Conservation (phyloP, 2,888 invertebrate genomes). For the Caradrina clavipalpis region DNA sequence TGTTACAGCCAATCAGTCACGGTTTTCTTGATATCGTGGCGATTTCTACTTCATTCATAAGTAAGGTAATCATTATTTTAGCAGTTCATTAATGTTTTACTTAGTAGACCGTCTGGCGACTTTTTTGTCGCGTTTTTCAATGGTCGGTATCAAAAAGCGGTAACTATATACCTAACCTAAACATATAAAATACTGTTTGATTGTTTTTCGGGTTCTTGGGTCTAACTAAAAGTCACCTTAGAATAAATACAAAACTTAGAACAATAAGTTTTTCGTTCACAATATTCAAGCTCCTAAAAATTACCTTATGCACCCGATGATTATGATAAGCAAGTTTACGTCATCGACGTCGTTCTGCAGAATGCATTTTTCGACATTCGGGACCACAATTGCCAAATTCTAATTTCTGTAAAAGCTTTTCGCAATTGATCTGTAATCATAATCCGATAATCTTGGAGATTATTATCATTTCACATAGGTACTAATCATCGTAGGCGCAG, state of each 20-base stretch:
- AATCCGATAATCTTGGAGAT: conserved; percentile 31
- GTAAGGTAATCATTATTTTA: conserved; percentile 24
- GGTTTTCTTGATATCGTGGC: conserved; percentile 44
- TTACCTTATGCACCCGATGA: too few species aligned
- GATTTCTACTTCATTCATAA: conserved; percentile 50
- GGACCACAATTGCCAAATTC: not conserved
- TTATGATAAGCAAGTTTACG: too few species aligned
- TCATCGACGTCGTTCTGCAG: too few species aligned
- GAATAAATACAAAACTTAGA: too few species aligned
- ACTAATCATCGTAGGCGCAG: conserved; percentile 22
- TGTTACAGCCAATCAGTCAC: conserved; percentile 42
- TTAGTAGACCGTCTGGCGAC: conserved; percentile 47
- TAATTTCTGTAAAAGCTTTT: not conserved
- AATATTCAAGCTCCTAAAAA: too few species aligned
- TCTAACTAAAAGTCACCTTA: too few species aligned
- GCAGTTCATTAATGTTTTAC: conserved; percentile 26
- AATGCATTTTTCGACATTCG: too few species aligned
- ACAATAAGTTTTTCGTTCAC: too few species aligned
- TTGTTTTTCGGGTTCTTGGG: too few species aligned
- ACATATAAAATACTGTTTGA: too few species aligned
- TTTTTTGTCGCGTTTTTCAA: conserved; percentile 1
- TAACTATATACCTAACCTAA: too few species aligned
- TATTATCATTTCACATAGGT: conserved; percentile 50
- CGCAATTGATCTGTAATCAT: conserved; percentile 11
- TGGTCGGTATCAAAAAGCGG: too few species aligned